Percentiles rank a stretch among this genome's conserved stretches.
These are phyloP conservation scores for Potamarius usumacintae DNA, from an alignment of 2,113 vertebrate genomes.

Conservation along the genomic window DNA sequence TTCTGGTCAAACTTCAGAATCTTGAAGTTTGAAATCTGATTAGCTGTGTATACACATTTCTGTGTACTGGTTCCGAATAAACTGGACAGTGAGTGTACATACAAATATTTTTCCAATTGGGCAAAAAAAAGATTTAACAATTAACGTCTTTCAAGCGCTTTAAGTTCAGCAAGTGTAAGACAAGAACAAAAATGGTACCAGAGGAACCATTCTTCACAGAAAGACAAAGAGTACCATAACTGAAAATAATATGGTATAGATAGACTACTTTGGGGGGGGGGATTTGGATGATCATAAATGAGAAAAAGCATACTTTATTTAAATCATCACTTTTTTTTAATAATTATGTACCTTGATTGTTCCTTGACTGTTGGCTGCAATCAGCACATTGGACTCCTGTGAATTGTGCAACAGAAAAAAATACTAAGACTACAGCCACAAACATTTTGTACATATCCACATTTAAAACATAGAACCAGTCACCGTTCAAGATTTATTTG, in stretches of 20 bases:
- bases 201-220: neutral
- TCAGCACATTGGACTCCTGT: slow-evolving; percentile 97
- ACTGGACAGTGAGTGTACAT: no score
- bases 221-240: neutral
- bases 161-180: neutral
- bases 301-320: neutral
- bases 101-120: no score
- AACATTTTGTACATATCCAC: neutral
- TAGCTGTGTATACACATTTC: no score
- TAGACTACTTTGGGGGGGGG: neutral
- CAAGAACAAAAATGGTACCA: neutral
- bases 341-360: slow-evolving; percentile 93
- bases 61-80: no score
- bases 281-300: neutral
- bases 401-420: slow-evolving; percentile 50
- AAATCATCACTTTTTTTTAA: neutral
- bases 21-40: no score
- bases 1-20: no score
- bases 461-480: neutral
- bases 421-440: neutral
- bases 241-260: neutral
- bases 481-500: neutral
- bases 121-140: neutral
- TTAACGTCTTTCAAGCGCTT: neutral
- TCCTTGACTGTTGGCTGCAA: slow-evolving; percentile 99